These are phyloP conservation scores for Gila robusta DNA, from an alignment of 2,797 vertebrate genomes.

Conservation along the genomic window DNA sequence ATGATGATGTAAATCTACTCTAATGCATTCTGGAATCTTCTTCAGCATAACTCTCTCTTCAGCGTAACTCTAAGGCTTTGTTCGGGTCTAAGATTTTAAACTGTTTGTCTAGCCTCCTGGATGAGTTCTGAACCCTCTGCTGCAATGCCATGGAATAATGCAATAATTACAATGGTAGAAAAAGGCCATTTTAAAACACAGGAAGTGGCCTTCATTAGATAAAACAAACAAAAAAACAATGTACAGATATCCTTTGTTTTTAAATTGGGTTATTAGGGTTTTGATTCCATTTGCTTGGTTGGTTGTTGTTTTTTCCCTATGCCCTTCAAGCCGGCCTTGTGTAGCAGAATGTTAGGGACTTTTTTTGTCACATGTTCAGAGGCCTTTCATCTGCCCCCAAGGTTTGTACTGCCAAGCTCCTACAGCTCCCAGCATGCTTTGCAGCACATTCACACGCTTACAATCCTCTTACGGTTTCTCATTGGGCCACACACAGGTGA, in stretches of 20 bases:
- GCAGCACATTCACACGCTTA: conserved; percentile 18
- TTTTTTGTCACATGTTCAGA: conserved; percentile 2
- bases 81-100: too few relatives aligned
- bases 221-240: conserved; percentile 58
- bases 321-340: conserved; percentile 33
- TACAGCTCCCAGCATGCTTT: conserved; percentile 43
- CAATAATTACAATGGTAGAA: conserved; percentile 77
- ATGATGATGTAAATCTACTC: too few relatives aligned
- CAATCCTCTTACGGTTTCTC: not conserved
- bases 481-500: not conserved
- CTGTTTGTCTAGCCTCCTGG: too few relatives aligned
- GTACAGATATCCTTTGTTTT: conserved; percentile 68
- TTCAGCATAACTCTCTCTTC: too few relatives aligned
- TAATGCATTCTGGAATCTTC: too few relatives aligned
- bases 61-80: too few relatives aligned
- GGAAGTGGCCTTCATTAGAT: conserved; percentile 81
- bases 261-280: conserved; percentile 66
- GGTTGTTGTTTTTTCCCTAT: conserved; percentile 48
- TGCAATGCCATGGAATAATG: conserved; percentile 72
- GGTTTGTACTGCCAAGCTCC: conserved; percentile 34
- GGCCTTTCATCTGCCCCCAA: conserved; percentile 43
- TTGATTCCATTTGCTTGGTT: conserved; percentile 66
- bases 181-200: conserved; percentile 63
- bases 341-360: conserved; percentile 37
- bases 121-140: conserved; percentile 31